phyloP scores from a whole-genome alignment of 2,113 vertebrate species.

The Pterocles gutturalis region DNA sequence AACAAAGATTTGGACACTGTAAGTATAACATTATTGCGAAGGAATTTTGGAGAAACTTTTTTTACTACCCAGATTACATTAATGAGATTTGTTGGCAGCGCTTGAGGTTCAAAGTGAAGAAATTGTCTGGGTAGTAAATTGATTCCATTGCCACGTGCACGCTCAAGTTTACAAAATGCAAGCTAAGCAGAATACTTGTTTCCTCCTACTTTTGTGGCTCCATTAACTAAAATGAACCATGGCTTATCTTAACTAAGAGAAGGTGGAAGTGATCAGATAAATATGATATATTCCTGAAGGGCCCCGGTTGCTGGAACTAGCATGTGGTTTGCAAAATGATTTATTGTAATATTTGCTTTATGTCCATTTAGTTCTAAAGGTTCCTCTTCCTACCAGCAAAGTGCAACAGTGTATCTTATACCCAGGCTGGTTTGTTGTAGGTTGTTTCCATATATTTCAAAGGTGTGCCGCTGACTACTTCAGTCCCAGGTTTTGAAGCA shows the following conservation, averaged over 20 bases:
- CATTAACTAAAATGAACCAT: background rate
- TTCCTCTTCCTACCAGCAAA: background rate
- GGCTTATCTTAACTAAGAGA: background rate
- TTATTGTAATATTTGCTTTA: background rate
- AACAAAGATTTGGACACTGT: background rate
- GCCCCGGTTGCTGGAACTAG: background rate
- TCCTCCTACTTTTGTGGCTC: background rate
- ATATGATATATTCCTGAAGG: background rate
- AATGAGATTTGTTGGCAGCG: background rate
- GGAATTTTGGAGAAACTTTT: background rate
- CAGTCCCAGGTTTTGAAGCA: background rate
- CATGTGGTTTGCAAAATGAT: background rate
- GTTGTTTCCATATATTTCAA: background rate
- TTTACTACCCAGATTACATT: background rate
- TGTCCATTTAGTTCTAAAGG: background rate
- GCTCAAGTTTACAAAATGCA: background rate
- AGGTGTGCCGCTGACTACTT: background rate
- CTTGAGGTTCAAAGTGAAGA: background rate
- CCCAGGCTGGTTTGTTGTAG: background rate
- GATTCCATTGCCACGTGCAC: background rate
- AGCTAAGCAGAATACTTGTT: background rate
- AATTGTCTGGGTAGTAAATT: background rate
- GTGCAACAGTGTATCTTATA: background rate
- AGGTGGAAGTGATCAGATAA: background rate
- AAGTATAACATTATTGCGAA: background rate